Base-by-base conservation (phyloP, 2,888 invertebrate genomes). In the Orthosia gothica region DNA sequence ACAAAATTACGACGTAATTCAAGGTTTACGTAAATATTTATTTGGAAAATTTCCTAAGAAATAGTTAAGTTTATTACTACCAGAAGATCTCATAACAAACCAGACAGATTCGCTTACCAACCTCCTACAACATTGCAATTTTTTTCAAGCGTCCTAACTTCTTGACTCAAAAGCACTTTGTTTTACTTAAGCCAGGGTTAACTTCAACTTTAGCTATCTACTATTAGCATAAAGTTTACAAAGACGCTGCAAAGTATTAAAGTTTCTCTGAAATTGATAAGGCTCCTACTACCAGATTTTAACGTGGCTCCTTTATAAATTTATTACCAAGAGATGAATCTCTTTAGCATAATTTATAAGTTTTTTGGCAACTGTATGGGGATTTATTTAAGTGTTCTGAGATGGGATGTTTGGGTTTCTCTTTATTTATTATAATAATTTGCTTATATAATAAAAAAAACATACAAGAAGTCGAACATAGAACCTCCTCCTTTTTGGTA, bases 161-260 rank as follows among this genome's bases (percentile, higher is more conserved):
- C 87, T 88, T 88, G 89, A 91, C 91, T 92, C 90, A 89, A 91
- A 92, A 89, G 93, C 94, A 94, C 93, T 94, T 93, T 94, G 94
- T 94, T 93, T 94, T 93, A 95, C 93, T 95, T 94, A 94, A 93
- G 91, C 84, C 89, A 89, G 90, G 93, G 92, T 92, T 92, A 93
- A 94, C 92, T 91, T 91, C 82, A 92, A 90, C 88, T 91, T 88
- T 70, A 90, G 92, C 93, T 93, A 94, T 94, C 94, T 91, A 89
- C 92, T 94, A 94, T 95, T 95, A 95, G 93, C 95, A 95, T 95
- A 94, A 94, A 94, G 90, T 95, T 94, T 88, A 87, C 88, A 90
- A 90, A 91, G 89, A 92, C 92, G 89, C 89, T 89, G 90, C 89
- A 91, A 92, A 93, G 93, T 93, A 92, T 92, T 91, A 91, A 93